Evolutionary conservation across 2,113 vertebrate species (phyloP), one percentile per base, ranked within the genome.

Genomic region (Serinus canaria): DNA sequence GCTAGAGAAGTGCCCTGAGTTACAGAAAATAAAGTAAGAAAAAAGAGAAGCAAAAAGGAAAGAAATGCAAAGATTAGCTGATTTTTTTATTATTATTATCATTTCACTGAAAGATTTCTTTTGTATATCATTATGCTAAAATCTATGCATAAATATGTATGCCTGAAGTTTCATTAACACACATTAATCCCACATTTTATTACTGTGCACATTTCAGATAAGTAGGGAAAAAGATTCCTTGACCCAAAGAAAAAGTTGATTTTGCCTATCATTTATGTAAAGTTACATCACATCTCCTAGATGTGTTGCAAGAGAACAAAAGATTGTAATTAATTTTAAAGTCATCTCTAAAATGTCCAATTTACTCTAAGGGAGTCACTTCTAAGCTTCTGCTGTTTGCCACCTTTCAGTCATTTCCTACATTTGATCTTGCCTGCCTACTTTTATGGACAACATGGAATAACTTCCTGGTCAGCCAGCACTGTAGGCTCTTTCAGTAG

Each of bases 101-200:
- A 63, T 92, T 87, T 94, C 46, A 76, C 22, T 27, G 35, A 58
- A 93, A 94, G 47, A 13, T 67, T 94, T 87, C 20, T 87, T 94
- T 91, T 89, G 58, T 79, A 70, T 74, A 56, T 74, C 47, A 74
- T 88, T 95, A 92, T 90, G 75, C 59, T 80, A 83, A 95, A 95
- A 91, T 73, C 59, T 55, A 62, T 67, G 72, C 75, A 96, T 91
- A 95, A 91, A 94, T 93, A 93, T 95, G 91, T 77, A 95, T 94
- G 92, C 44, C 72, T 93, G 68, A 91, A 81, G 68, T 88, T 96
- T 96, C 83, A 90, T 95, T 96, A 95, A 94, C 24, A 10, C 79
- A 56, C 43, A 78, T 92, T 95, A 96, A 96, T 95, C 68, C 83
- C 67, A 81, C 70, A 90, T 92, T 94, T 94, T 92, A 88, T 96